phyloP scores from a whole-genome alignment of 2,888 invertebrate genomes.

The Cephus pulcher region DNA sequence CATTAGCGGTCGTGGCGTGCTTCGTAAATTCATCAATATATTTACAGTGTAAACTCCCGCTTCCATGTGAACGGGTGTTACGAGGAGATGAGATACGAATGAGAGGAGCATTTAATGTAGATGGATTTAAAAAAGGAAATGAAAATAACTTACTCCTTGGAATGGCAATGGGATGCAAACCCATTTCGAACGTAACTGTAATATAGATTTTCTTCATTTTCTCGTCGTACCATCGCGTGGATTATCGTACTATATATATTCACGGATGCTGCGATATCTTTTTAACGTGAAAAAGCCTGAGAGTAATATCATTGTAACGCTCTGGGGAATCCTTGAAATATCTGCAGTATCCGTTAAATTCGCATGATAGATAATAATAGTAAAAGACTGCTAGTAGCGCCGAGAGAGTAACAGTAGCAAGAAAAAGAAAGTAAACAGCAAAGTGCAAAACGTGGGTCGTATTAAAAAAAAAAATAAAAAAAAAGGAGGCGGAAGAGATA shows the following conservation, averaged over 20 bases:
- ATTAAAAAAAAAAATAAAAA: background rate
- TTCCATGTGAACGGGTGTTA: background rate
- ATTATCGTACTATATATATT: background rate
- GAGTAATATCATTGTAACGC: background rate
- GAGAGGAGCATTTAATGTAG: background rate
- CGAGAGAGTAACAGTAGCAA: background rate
- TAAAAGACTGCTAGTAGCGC: background rate
- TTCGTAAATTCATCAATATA: conserved; percentile 65
- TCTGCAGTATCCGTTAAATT: background rate
- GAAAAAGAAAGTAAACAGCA: background rate
- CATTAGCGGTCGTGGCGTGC: conserved; percentile 57
- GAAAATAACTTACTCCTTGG: background rate
- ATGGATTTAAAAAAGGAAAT: background rate
- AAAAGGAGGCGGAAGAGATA: background rate
- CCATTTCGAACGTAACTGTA: background rate
- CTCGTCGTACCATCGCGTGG: background rate
- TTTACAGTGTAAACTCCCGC: conserved; percentile 58
- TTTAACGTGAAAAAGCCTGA: background rate
- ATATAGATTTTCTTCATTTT: background rate
- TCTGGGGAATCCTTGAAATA: background rate
- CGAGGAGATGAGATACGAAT: background rate
- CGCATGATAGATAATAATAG: background rate
- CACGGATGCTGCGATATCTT: background rate
- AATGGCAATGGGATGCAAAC: background rate
- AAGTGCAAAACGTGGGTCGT: background rate